Base-by-base conservation (phyloP, 2,888 invertebrate species). In the Choreutis nemorana region DNA sequence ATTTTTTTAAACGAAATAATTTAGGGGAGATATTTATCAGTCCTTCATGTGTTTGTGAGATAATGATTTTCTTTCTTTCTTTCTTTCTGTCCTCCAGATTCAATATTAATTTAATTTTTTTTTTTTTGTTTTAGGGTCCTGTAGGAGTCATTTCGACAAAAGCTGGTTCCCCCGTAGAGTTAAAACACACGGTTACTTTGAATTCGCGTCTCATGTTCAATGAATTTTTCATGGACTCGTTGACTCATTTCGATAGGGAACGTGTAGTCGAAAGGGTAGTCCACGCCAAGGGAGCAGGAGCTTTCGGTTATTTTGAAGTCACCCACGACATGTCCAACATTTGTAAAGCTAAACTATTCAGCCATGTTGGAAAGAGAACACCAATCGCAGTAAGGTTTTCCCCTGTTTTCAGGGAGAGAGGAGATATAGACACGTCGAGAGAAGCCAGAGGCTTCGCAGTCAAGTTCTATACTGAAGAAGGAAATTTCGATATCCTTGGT, bases 221-320 rank as follows among this genome's bases (percentile, higher is more conserved):
- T 64, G 83, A 85, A 39, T 84, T 85, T 27, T 86, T 85, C 40
- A 53, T 91, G 36, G 90, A 91, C 44, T 87, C 89, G 47, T 61
- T 90, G 35, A 81, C 88, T 0, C 89, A 93, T 55, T 91, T 95
- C 45, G 85, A 86, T 48, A 79, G 94, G 10, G 96, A 97, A 63
- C 83, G 95, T 31, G 95, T 96, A 43, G 94, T 96, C 0, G 95
- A 96, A 60, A 83, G 96, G 36, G 88, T 94, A 0, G 94, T 94
- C 1, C 95, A 95, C 57, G 95, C 96, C 0, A 96, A 96, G 66
- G 96, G 94, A 34, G 91, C 89, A 18, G 94, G 90, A 8, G 91
- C 91, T 2, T 91, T 90, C 56, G 91, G 89, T 1, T 89, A 89
- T 50, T 91, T 93, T 45, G 89, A 91, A 66, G 88, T 91, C 4